Evolutionary conservation across 2,797 vertebrate genomes (phyloP).

Genomic region (Sardinella longiceps): DNA sequence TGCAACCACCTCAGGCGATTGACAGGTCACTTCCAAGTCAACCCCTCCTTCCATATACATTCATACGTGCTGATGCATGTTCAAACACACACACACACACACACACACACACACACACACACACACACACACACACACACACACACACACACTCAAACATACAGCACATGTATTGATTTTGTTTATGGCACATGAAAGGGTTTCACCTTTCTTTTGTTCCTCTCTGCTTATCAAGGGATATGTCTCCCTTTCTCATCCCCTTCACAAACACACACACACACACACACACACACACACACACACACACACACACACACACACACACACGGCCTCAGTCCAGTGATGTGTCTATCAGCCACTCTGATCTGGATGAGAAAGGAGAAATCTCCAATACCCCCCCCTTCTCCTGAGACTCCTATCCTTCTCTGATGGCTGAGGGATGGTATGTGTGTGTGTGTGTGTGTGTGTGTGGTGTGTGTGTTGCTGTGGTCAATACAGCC

Average conservation of each 20-base stretch:
- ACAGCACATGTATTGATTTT: background rate
- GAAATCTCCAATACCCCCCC: background rate
- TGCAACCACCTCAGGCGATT: background rate
- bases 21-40: background rate
- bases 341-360: background rate
- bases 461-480: too few relatives aligned
- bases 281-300: too few relatives aligned
- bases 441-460: too few relatives aligned
- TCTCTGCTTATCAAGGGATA: background rate
- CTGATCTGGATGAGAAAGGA: background rate
- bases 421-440: too few relatives aligned
- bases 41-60: background rate
- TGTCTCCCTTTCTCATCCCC: background rate
- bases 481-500: slow-evolving; percentile 43
- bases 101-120: background rate
- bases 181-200: background rate
- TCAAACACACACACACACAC: too few relatives aligned
- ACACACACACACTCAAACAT: background rate
- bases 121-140: too few relatives aligned
- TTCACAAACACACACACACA: background rate
- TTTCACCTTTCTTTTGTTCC: background rate
- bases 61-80: background rate
- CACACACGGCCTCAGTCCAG: background rate
- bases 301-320: too few relatives aligned
- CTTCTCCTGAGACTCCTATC: background rate